Percentiles rank a stretch among this genome's conserved stretches.
Conservation (phyloP, 2,888 invertebrate species). For the Leuctra nigra region DNA sequence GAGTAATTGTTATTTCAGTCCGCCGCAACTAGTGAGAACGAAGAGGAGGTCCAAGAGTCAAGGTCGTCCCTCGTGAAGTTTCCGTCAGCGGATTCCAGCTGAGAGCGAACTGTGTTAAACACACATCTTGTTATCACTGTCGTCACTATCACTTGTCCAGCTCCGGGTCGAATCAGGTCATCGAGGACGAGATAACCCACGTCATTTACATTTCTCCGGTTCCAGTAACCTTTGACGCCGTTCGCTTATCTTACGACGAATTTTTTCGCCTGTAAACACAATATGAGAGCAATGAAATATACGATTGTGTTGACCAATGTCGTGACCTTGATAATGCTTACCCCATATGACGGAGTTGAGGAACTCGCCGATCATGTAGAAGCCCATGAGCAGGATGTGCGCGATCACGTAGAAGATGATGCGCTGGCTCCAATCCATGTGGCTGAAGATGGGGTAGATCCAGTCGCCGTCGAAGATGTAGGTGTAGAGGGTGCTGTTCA, state of each 20-base stretch:
- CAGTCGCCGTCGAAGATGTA: conserved; percentile 12
- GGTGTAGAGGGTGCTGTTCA: no score
- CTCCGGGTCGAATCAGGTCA: conserved; percentile 1
- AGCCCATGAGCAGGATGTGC: conserved; percentile 2
- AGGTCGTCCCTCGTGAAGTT: no score
- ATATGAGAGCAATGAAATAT: background rate
- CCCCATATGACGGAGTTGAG: conserved; percentile 6
- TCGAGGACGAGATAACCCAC: background rate
- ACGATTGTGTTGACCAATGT: no score
- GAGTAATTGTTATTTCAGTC: no score
- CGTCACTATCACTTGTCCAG: no score
- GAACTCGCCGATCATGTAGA: conserved; percentile 13
- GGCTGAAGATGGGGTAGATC: conserved; percentile 44
- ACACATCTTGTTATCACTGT: background rate
- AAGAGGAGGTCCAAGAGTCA: no score
- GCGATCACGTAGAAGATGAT: conserved; percentile 3
- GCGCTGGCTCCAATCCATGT: conserved; percentile 47
- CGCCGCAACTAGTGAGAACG: no score
- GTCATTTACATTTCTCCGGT: background rate
- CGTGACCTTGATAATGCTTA: background rate
- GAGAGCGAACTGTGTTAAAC: no score
- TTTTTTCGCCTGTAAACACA: conserved; percentile 7
- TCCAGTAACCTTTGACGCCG: background rate
- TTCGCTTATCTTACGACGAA: background rate
- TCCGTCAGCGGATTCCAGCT: no score